Evolutionary conservation across 1,140 invertebrate genomes (phyloP).

Genomic region (Temnothorax curvispinosus): DNA sequence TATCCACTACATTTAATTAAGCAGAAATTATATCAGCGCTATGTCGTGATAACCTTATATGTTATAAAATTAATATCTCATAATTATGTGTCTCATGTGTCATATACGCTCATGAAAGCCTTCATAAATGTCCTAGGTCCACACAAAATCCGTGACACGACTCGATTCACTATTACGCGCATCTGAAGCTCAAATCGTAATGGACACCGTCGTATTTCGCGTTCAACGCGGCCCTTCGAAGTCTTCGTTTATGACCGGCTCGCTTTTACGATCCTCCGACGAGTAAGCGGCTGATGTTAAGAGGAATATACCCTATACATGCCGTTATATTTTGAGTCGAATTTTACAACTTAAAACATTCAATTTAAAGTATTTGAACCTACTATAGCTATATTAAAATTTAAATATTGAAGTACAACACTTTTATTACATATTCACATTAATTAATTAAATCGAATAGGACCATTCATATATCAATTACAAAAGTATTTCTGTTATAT

Average conservation of each 20-base stretch:
- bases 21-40: not conserved
- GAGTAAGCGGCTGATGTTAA: not conserved
- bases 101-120: not conserved
- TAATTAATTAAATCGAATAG: not conserved
- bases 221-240: not conserved
- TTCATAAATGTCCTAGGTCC: conserved; percentile 1
- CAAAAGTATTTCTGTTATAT: not conserved
- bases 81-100: not conserved
- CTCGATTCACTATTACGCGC: not conserved
- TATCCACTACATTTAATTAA: not conserved
- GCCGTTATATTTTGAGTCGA: not conserved
- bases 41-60: not conserved
- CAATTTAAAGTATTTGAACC: not conserved
- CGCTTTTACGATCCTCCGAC: not conserved
- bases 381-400: not conserved
- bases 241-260: not conserved
- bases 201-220: conserved; percentile 4
- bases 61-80: not conserved
- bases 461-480: not conserved
- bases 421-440: not conserved
- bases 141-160: not conserved
- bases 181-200: conserved; percentile 11
- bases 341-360: not conserved
- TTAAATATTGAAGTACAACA: not conserved
- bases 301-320: not conserved